Conservation (phyloP, 2,797 vertebrate genomes). For the Esox lucius region DNA sequence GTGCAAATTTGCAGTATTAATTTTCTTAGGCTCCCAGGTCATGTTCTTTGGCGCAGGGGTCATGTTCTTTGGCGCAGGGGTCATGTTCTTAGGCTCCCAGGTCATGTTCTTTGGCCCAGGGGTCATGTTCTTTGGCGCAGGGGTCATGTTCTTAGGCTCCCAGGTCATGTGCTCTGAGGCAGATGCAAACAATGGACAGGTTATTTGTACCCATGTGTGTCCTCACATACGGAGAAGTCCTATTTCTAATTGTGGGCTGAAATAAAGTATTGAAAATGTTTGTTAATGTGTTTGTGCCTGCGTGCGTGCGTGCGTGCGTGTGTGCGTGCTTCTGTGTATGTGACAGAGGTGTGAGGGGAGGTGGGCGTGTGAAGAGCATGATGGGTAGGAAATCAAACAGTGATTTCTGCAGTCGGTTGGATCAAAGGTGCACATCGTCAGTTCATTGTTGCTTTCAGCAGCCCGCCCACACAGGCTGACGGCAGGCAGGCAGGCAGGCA, state of each 20-base stretch:
- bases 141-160: too few species aligned
- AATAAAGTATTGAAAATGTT: not conserved
- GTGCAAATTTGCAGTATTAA: too few species aligned
- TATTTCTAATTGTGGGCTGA: constrained; percentile 13
- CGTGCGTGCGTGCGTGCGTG: not conserved
- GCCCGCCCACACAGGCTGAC: not conserved
- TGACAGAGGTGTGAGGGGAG: constrained; percentile 18
- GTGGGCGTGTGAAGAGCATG: constrained; percentile 13
- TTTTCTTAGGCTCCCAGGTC: too few species aligned
- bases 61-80: too few species aligned
- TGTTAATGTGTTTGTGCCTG: not conserved
- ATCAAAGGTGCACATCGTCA: constrained; percentile 21
- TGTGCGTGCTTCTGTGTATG: not conserved
- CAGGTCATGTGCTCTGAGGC: too few species aligned
- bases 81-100: too few species aligned
- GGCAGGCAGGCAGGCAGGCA: constrained; percentile 10
- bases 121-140: too few species aligned
- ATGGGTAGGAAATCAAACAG: constrained; percentile 30
- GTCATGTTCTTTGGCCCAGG: too few species aligned
- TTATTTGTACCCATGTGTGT: too few species aligned
- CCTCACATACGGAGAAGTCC: too few species aligned
- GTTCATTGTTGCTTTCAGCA: constrained; percentile 14
- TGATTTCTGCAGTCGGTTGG: constrained; percentile 19
- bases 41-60: too few species aligned
- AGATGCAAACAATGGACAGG: too few species aligned